These are phyloP conservation scores for Chaetogeoica ovagalla DNA, from an alignment of 2,888 invertebrate species.

Conservation along the genomic window DNA sequence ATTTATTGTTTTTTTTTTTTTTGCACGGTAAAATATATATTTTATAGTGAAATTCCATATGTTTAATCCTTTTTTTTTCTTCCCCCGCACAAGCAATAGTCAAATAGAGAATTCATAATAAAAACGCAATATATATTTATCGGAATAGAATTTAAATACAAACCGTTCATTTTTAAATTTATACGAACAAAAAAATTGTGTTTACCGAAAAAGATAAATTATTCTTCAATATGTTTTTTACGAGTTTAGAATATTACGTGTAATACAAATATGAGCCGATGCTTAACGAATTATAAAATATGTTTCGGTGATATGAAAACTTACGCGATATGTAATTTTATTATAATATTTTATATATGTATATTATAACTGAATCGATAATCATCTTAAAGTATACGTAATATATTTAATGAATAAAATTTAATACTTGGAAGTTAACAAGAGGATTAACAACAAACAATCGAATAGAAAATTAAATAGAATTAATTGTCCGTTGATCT, in stretches of 20 bases:
- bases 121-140: background rate
- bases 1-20: background rate
- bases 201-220: too few species aligned
- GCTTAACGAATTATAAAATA: constrained; percentile 1
- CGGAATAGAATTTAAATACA: too few species aligned
- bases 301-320: background rate
- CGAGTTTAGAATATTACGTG: background rate
- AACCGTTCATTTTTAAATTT: too few species aligned
- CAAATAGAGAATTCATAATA: background rate
- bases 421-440: background rate
- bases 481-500: background rate
- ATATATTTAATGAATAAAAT: background rate
- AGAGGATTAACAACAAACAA: background rate
- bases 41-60: too few species aligned
- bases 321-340: background rate
- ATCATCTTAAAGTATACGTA: background rate
- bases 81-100: background rate
- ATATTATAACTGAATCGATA: background rate
- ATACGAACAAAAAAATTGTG: too few species aligned
- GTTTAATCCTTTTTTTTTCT: background rate
- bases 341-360: background rate
- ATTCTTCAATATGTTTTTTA: background rate
- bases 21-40: too few species aligned
- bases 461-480: background rate
- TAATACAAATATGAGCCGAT: background rate